Conservation (phyloP, 1,140 invertebrate species). For the Protaetia brevitarsis region DNA sequence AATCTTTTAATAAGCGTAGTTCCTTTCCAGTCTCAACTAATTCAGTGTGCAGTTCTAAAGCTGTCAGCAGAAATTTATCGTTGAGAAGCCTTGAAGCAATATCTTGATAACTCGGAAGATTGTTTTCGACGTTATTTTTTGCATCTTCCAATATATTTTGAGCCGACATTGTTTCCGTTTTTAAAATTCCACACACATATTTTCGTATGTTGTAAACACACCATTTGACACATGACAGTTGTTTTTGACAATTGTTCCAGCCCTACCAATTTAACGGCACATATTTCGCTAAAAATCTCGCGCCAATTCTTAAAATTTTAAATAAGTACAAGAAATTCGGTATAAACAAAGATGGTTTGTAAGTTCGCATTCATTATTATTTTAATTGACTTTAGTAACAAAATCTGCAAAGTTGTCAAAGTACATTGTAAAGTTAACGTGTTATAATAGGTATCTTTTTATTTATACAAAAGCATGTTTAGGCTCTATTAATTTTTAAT, state of each 20-base stretch:
- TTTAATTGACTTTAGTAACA: too few species aligned
- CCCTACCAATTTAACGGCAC: neutral
- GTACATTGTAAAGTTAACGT: too few species aligned
- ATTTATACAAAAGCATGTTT: neutral
- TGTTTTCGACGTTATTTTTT: neutral
- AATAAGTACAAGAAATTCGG: neutral
- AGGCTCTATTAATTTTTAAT: slow-evolving; percentile 11
- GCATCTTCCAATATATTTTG: neutral
- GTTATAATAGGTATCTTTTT: too few species aligned
- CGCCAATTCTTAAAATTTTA: neutral
- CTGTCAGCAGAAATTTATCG: slow-evolving; percentile 77
- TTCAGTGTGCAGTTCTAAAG: slow-evolving; percentile 84
- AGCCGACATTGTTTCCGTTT: neutral
- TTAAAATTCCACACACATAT: slow-evolving; percentile 17
- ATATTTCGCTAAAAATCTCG: too few species aligned
- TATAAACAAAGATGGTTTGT: too few species aligned
- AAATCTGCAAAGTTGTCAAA: too few species aligned
- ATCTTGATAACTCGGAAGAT: slow-evolving; percentile 47
- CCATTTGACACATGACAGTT: slow-evolving; percentile 19
- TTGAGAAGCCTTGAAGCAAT: slow-evolving; percentile 74
- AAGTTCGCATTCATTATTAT: too few species aligned
- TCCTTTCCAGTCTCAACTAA: slow-evolving; percentile 78
- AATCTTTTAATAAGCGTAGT: slow-evolving; percentile 74
- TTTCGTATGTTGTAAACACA: slow-evolving; percentile 16
- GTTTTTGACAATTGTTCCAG: neutral